phyloP scores from a whole-genome alignment of 2,113 vertebrate species.

The Corythaeola cristata region DNA sequence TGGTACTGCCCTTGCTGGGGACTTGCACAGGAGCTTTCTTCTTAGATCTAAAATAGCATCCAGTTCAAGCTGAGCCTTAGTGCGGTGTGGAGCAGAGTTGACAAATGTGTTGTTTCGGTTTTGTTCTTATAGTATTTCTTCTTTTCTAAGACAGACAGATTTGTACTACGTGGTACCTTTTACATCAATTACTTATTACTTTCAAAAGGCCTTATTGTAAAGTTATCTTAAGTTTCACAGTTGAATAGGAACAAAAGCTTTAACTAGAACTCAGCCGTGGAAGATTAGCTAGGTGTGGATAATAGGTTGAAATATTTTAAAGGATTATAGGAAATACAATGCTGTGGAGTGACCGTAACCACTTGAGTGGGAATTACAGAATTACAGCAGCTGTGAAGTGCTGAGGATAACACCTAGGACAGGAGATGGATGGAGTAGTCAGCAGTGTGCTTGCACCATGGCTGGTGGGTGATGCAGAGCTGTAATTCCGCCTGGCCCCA shows the following conservation, averaged over 20 bases:
- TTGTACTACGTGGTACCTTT: neutral
- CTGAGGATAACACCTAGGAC: neutral
- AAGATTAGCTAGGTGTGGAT: neutral
- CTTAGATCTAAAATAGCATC: neutral
- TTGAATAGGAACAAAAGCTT: neutral
- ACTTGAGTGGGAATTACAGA: neutral
- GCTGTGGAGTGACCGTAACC: neutral
- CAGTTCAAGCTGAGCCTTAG: neutral
- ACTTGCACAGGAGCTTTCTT: neutral
- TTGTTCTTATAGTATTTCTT: neutral
- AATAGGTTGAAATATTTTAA: neutral
- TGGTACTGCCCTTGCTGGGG: neutral
- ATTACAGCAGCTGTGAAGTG: neutral
- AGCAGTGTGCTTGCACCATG: neutral
- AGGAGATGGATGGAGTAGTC: neutral
- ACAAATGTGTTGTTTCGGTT: neutral
- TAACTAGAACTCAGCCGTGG: neutral
- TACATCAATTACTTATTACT: neutral
- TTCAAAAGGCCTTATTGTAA: neutral
- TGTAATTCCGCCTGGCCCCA: neutral
- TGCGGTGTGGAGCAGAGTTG: neutral
- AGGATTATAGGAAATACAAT: neutral
- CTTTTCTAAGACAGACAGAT: neutral
- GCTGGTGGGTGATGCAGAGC: neutral
- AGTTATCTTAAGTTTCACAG: neutral